Conservation (phyloP, 2,888 invertebrate genomes). For the Rhagonycha lutea region DNA sequence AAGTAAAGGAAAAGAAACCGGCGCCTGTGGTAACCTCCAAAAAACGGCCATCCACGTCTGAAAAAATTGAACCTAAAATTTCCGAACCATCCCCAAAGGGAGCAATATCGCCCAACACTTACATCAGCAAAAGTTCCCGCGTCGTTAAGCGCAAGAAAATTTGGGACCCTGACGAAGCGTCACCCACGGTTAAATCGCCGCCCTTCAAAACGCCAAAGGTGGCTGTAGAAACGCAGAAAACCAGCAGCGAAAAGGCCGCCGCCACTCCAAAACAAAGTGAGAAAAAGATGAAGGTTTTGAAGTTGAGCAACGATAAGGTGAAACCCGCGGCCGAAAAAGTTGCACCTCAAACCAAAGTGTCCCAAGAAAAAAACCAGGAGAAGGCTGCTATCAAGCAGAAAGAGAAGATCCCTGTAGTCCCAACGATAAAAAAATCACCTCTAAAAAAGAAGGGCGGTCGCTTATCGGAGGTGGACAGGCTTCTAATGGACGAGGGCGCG, state of each 20-base stretch:
- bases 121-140: constrained; percentile 56
- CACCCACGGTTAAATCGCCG: constrained; percentile 5
- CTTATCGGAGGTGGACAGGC: constrained; percentile 73
- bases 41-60: background rate
- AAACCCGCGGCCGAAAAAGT: background rate
- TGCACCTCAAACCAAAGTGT: background rate
- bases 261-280: background rate
- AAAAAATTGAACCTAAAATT: background rate
- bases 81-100: constrained; percentile 17
- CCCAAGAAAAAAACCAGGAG: background rate
- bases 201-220: constrained; percentile 2
- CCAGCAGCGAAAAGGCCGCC: background rate
- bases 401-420: background rate
- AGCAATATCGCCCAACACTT: constrained; percentile 38
- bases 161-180: constrained; percentile 70
- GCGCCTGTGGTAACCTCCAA: background rate
- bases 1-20: background rate
- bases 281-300: background rate
- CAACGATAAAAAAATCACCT: background rate
- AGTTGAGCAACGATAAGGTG: background rate
- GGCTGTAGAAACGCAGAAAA: background rate
- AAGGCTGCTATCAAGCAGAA: background rate
- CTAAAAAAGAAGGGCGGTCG: constrained; percentile 35
- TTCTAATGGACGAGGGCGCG: constrained; percentile 85
- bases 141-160: constrained; percentile 75